Conservation (phyloP, 2,888 invertebrate genomes). For the Deilephila porcellus region DNA sequence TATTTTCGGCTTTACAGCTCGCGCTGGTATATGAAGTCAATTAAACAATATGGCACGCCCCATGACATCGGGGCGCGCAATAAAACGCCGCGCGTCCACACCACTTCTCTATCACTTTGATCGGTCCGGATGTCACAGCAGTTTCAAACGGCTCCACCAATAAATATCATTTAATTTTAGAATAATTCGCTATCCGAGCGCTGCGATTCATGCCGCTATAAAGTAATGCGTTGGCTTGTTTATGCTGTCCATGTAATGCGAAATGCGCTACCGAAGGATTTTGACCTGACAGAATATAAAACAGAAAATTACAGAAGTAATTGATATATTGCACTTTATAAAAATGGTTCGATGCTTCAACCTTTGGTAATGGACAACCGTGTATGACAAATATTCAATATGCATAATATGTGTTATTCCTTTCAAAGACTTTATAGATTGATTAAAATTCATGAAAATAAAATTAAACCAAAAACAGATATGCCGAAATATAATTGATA, state of each 20-base stretch:
- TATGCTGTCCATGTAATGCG: slow-evolving; percentile 58
- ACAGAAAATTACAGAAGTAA: not conserved
- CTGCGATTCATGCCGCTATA: slow-evolving; percentile 63
- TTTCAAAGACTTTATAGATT: too few relatives aligned
- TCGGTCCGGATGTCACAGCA: slow-evolving; percentile 77
- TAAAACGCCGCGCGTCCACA: slow-evolving; percentile 63
- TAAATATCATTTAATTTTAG: slow-evolving; percentile 75
- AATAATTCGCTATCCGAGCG: slow-evolving; percentile 64
- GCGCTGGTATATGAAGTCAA: slow-evolving; percentile 27
- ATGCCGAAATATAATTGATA: too few relatives aligned
- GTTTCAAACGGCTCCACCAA: slow-evolving; percentile 65
- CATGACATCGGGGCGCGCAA: slow-evolving; percentile 44
- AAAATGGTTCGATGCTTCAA: too few relatives aligned
- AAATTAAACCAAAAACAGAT: too few relatives aligned
- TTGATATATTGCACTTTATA: not conserved
- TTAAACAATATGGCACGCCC: slow-evolving; percentile 8
- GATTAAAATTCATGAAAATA: too few relatives aligned
- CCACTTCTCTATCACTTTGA: slow-evolving; percentile 76
- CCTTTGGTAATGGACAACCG: too few relatives aligned
- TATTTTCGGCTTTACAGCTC: slow-evolving; percentile 37
- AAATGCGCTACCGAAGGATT: slow-evolving; percentile 35
- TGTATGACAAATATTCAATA: too few relatives aligned
- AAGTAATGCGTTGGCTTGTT: slow-evolving; percentile 61
- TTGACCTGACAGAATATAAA: not conserved
- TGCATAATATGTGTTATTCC: too few relatives aligned